A percentile compares a stretch with the other conserved stretches of the same genome.
phyloP scores from a whole-genome alignment of 1,140 invertebrate genomes.

The Glomeris maerens region DNA sequence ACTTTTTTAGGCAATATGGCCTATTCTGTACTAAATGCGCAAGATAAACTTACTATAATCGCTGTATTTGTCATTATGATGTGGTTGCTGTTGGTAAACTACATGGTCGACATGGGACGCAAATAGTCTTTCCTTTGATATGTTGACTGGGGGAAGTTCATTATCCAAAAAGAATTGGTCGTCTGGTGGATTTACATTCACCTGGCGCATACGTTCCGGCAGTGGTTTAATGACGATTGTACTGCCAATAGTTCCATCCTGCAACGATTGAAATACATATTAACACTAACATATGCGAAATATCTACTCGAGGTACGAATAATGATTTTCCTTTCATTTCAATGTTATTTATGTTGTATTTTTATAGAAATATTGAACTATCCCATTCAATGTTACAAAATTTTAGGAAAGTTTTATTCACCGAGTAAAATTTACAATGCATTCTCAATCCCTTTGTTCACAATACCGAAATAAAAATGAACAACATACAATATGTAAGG shows the following conservation, averaged over 20 bases:
- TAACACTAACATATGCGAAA: no score
- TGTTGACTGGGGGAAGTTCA: conserved; percentile 33
- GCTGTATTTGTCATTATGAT: conserved; percentile 38
- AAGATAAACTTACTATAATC: conserved; percentile 50
- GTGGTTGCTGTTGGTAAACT: conserved; percentile 44
- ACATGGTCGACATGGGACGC: conserved; percentile 38
- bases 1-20: no score
- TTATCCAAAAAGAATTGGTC: conserved; percentile 59
- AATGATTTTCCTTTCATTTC: not conserved
- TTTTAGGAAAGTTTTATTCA: not conserved
- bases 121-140: conserved; percentile 20
- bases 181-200: conserved; percentile 33
- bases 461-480: no score
- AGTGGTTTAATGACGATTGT: conserved; percentile 72
- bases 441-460: conserved; percentile 20
- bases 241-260: conserved; percentile 82
- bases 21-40: no score
- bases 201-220: conserved; percentile 49
- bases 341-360: not conserved
- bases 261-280: conserved; percentile 20
- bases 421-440: not conserved
- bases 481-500: no score
- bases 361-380: not conserved
- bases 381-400: not conserved
- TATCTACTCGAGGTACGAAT: conserved; percentile 1